Base-by-base conservation (phyloP, 2,797 vertebrate genomes). In the Tarsius wallacei region DNA sequence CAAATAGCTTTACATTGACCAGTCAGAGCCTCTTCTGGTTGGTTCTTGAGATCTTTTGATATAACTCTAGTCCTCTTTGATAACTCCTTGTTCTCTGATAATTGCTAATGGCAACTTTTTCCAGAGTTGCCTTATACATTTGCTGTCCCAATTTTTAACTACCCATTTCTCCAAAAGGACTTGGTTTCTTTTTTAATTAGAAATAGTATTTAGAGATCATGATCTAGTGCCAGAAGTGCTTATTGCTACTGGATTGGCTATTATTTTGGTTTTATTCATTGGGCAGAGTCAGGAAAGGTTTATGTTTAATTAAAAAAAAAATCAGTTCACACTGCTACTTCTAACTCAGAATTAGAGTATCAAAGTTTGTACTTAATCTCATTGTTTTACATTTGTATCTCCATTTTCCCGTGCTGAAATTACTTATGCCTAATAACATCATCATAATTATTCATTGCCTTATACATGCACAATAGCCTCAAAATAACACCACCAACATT, bases 391-490 rank as follows among this genome's bases (percentile, higher is more conserved):
- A 76, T 89, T 12, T 91, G 42, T 90, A 76, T 71, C 21, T 86
- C 47, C 19, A 17, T 85, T 85, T 14, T 63, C 21, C 33, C 47
- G 66, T 42, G 53, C 7, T 77, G 28, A 91, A 71, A 70, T 70
- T 82, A 76, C 78, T 74, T 21, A 70, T 80, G 76, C 17, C 61
- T 55, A 91, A 4, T 66, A 21, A 94, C 26, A 88, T 64, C 68
- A 91, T 71, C 28, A 64, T 57, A 93, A 93, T 49, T 82, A 82
- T 33, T 83, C 64, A 91, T 28, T 84, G 70, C 24, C 87, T 93
- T 68, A 73, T 90, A 74, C 21, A 71, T 10, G 24, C 31, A 73
- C n/a, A 78, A 57, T 47, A 49, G n/a, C 63, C 70, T 96, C 55
- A 63, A 49, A 91, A 93, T 61, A 88, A 88, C 2, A 74, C 51